Percentiles rank a stretch among this genome's conserved stretches.
Conservation (phyloP, 2,888 invertebrate genomes). For the Galerucella nymphaeae region DNA sequence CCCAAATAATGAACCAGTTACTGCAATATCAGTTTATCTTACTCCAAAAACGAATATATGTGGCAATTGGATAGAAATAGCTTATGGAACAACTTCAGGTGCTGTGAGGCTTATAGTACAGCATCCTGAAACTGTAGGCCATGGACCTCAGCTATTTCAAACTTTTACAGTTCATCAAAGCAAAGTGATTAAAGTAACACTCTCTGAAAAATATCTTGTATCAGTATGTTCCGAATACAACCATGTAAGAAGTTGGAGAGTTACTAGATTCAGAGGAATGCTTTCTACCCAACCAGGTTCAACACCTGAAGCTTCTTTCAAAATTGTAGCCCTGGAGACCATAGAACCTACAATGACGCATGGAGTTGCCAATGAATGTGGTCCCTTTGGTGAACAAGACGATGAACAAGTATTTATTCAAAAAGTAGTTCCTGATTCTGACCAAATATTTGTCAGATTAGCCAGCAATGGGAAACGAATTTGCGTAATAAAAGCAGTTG, state of each 20-base stretch:
- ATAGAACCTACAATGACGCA: conserved; percentile 75
- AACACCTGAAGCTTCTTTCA: conserved; percentile 96
- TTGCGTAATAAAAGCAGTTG: conserved; percentile 94
- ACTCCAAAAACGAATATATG: conserved; percentile 99
- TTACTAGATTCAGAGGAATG: conserved; percentile 97
- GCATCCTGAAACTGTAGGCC: conserved; percentile 98
- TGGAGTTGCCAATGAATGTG: conserved; percentile 67
- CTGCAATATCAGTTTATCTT: conserved; percentile 97
- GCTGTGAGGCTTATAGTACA: conserved; percentile 97
- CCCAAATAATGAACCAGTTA: conserved; percentile 94
- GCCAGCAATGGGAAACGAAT: conserved; percentile 97
- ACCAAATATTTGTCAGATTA: conserved; percentile 91
- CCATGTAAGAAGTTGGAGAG: conserved; percentile 97
- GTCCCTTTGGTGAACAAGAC: conserved; percentile 97
- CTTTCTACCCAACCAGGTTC: conserved; percentile 99
- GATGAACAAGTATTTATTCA: conserved; percentile 98
- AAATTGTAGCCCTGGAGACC: conserved; percentile 85
- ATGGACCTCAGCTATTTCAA: conserved; percentile 98
- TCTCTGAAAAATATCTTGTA: conserved; percentile 94
- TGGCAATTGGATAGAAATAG: conserved; percentile 99
- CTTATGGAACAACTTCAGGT: conserved; percentile 96
- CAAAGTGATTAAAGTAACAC: conserved; percentile 92
- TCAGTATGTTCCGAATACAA: conserved; percentile 98
- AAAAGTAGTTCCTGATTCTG: conserved; percentile 97
- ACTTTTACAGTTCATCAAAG: conserved; percentile 98